These are phyloP conservation scores for Myanophis thanlyinensis DNA, from an alignment of 2,113 vertebrate species.

Conservation along the genomic window DNA sequence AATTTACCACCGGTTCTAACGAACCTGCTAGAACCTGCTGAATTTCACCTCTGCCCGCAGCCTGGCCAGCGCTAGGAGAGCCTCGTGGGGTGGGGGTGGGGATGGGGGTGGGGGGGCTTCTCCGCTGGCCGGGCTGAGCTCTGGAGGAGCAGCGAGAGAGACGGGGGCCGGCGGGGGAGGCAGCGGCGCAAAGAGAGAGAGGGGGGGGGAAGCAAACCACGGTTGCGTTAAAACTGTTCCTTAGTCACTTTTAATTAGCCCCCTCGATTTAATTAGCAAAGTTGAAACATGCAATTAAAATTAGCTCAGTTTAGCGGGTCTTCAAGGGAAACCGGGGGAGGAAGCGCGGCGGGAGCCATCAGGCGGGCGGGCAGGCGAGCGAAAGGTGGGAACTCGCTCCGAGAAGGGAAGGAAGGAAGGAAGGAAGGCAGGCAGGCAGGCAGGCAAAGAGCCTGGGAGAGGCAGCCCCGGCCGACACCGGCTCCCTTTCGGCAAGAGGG, in stretches of 20 bases:
- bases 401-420: background rate
- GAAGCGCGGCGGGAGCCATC: slow-evolving; percentile 28
- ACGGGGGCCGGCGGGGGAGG: slow-evolving; percentile 1
- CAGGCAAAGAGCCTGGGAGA: accelerated
- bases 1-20: too few species aligned
- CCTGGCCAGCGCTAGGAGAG: background rate
- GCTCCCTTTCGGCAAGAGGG: background rate
- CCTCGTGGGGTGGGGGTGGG: background rate
- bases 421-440: too few species aligned
- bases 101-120: background rate
- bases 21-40: too few species aligned
- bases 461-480: background rate
- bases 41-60: too few species aligned
- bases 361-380: slow-evolving; percentile 52
- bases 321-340: slow-evolving; percentile 52
- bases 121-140: background rate
- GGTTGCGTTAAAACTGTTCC: slow-evolving; percentile 48
- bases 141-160: too few species aligned
- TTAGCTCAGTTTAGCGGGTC: slow-evolving; percentile 68
- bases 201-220: too few species aligned
- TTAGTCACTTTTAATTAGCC: slow-evolving; percentile 86
- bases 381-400: background rate
- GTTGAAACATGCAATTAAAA: slow-evolving; percentile 74
- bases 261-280: slow-evolving; percentile 85
- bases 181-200: background rate